Percentiles rank a stretch among this genome's conserved stretches.
These are phyloP conservation scores for Strigops habroptila DNA, from an alignment of 2,113 vertebrate genomes.

Conservation along the genomic window DNA sequence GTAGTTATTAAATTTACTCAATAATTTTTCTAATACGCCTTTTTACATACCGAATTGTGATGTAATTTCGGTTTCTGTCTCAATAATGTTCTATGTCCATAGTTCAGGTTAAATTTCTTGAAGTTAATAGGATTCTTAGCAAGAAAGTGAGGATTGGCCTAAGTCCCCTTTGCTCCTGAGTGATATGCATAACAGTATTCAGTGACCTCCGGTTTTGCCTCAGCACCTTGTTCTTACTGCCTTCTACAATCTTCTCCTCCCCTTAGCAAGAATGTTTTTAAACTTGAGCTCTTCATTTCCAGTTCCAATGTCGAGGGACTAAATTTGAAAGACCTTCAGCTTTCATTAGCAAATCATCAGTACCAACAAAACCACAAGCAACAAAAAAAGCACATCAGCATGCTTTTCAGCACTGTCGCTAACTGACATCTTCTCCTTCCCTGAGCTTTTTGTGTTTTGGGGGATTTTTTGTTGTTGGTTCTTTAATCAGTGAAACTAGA, in stretches of 20 bases:
- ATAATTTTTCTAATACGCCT: background rate
- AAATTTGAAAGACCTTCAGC: constrained; percentile 43
- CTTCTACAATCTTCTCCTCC: background rate
- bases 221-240: background rate
- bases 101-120: background rate
- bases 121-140: background rate
- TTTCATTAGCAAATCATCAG: constrained; percentile 59
- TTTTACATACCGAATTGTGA: background rate
- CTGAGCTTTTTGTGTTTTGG: constrained; percentile 38
- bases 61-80: background rate
- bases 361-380: constrained; percentile 44
- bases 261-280: constrained; percentile 28
- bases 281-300: constrained; percentile 54
- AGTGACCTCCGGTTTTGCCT: background rate
- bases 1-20: background rate
- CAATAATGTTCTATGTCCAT: background rate
- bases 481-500: constrained; percentile 45
- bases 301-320: background rate
- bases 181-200: background rate
- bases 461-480: constrained; percentile 23
- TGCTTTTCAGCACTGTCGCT: constrained; percentile 25
- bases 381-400: constrained; percentile 54
- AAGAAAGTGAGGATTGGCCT: background rate
- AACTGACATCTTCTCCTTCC: constrained; percentile 26
- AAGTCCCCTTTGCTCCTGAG: background rate